These are phyloP conservation scores for Acanthoscelides obtectus DNA, from an alignment of 2,888 invertebrate species.

Conservation along the genomic window DNA sequence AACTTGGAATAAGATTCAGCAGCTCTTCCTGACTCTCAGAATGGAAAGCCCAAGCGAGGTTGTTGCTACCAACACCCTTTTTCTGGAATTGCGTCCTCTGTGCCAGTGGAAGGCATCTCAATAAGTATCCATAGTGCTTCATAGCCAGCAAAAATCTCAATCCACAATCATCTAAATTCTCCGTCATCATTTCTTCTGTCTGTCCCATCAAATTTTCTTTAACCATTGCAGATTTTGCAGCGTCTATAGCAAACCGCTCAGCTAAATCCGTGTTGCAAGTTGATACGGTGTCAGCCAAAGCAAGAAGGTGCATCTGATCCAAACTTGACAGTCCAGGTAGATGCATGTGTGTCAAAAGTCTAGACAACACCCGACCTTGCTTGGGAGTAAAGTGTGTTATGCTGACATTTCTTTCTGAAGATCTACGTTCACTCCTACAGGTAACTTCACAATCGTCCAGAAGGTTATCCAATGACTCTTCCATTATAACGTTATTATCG, in stretches of 20 bases:
- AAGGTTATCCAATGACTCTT: slow-evolving; percentile 77
- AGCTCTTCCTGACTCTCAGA: slow-evolving; percentile 97
- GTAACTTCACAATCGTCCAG: slow-evolving; percentile 62
- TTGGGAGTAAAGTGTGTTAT: slow-evolving; percentile 84
- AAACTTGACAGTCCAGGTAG: slow-evolving; percentile 83
- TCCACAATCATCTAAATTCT: slow-evolving; percentile 95
- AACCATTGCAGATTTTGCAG: slow-evolving; percentile 62
- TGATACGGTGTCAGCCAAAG: slow-evolving; percentile 95
- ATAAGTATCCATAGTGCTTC: slow-evolving; percentile 94
- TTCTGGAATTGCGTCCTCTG: slow-evolving; percentile 84
- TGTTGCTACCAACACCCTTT: slow-evolving; percentile 81
- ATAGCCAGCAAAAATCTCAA: slow-evolving; percentile 92
- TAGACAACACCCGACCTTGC: slow-evolving; percentile 75
- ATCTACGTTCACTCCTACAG: slow-evolving; percentile 45
- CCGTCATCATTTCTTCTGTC: slow-evolving; percentile 57
- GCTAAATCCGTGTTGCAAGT: slow-evolving; percentile 87
- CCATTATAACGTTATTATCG: slow-evolving; percentile 68
- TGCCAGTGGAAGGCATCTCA: slow-evolving; percentile 81
- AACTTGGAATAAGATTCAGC: slow-evolving; percentile 82
- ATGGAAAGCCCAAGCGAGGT: slow-evolving; percentile 98
- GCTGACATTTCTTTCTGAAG: slow-evolving; percentile 42
- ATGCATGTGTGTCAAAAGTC: slow-evolving; percentile 90
- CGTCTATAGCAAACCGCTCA: slow-evolving; percentile 70
- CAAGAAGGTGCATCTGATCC: slow-evolving; percentile 99
- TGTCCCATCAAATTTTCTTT: slow-evolving; percentile 60